These are phyloP conservation scores for Tiliqua scincoides DNA, from an alignment of 2,113 vertebrate species.

Conservation along the genomic window DNA sequence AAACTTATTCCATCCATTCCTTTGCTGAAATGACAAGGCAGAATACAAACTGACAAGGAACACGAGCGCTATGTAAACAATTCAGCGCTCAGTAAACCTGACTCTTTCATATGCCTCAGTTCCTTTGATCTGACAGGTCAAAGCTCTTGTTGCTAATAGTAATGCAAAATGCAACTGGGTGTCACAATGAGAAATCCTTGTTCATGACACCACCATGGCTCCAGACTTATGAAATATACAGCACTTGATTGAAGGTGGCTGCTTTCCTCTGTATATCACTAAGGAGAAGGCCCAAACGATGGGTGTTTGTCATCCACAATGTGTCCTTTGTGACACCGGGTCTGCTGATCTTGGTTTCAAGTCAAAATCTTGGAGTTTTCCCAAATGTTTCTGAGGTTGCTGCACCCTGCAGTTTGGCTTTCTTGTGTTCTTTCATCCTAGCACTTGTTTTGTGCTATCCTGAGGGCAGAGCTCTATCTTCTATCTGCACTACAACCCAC, in stretches of 20 bases:
- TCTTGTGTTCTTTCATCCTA: not conserved
- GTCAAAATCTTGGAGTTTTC: not conserved
- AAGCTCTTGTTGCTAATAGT: not conserved
- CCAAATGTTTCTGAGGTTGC: not conserved
- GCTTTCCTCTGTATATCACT: not conserved
- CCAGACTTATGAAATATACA: not conserved
- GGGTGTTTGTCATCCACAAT: not conserved
- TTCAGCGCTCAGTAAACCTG: not conserved
- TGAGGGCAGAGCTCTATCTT: not conserved
- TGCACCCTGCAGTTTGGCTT: not conserved
- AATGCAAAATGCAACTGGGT: not conserved
- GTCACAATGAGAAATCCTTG: rapidly evolving
- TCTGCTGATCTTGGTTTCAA: not conserved
- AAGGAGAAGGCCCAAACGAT: not conserved
- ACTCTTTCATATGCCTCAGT: rapidly evolving
- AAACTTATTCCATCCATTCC: not conserved
- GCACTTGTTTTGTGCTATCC: not conserved
- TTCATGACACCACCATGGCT: not conserved
- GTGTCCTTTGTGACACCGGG: not conserved
- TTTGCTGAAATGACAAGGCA: not conserved
- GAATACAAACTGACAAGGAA: not conserved
- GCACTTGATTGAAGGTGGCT: not conserved
- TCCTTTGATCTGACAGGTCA: not conserved
- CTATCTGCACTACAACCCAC: too few relatives aligned
- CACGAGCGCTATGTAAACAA: not conserved